phyloP scores from a whole-genome alignment of 2,797 vertebrate species.

The Streptopelia turtur region DNA sequence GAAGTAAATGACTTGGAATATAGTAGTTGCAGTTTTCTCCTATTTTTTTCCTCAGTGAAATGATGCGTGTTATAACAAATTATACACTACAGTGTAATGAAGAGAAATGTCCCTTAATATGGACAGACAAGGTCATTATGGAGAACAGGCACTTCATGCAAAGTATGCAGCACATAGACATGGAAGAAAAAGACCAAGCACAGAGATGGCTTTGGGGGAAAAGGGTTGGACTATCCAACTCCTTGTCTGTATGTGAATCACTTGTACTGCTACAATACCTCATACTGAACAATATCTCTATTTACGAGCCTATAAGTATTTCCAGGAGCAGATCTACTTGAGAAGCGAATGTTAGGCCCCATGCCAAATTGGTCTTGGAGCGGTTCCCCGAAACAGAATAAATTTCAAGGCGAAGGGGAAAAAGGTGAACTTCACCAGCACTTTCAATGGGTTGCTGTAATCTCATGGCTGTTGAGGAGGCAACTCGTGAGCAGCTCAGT shows the following conservation, averaged over 20 bases:
- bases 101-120: neutral
- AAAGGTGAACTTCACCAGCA: neutral
- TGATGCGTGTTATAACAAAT: neutral
- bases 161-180: neutral
- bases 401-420: neutral
- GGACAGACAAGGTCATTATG: neutral
- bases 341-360: neutral
- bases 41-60: neutral
- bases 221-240: neutral
- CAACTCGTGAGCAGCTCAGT: accelerated
- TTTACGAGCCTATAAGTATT: neutral
- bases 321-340: neutral
- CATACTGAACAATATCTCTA: neutral
- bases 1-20: neutral
- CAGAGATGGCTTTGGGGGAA: neutral
- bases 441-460: neutral
- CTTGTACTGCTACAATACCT: neutral
- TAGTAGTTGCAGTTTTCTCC: neutral
- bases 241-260: neutral
- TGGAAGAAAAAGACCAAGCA: neutral
- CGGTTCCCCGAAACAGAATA: neutral
- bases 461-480: neutral
- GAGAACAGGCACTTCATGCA: neutral
- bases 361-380: neutral
- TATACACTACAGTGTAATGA: neutral